Evolutionary conservation across 2,113 vertebrate species (phyloP).

Genomic region (Dermatemys mawii): DNA sequence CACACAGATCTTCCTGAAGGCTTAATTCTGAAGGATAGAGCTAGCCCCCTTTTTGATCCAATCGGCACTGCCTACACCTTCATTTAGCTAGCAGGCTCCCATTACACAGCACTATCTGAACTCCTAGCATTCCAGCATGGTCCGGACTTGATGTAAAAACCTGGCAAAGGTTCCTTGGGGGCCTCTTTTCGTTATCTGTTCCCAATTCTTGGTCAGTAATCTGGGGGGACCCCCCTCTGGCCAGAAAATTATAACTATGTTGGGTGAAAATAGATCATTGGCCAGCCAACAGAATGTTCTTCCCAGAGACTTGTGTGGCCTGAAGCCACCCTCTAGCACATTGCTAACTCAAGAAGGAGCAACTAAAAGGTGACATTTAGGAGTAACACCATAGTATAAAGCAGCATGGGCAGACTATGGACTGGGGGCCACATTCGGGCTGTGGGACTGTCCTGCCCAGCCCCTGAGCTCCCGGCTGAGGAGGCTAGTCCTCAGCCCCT

Average conservation of each 20-base stretch:
- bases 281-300: not conserved
- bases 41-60: not conserved
- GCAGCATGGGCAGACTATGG: no score
- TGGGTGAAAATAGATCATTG: not conserved
- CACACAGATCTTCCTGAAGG: not conserved
- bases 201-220: not conserved
- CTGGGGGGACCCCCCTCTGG: not conserved
- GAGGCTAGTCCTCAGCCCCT: no score
- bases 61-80: not conserved
- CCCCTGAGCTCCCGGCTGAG: no score
- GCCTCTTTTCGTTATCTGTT: not conserved
- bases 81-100: not conserved
- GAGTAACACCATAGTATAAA: not conserved
- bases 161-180: not conserved
- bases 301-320: not conserved
- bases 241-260: not conserved
- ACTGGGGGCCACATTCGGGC: no score
- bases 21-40: not conserved
- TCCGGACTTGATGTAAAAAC: not conserved
- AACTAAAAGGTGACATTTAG: not conserved
- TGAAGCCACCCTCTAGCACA: not conserved
- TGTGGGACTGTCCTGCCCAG: no score
- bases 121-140: not conserved
- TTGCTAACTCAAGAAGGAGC: no score
- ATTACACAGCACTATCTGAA: not conserved